phyloP scores from a whole-genome alignment of 2,888 invertebrate genomes.

The Cryptus armator region DNA sequence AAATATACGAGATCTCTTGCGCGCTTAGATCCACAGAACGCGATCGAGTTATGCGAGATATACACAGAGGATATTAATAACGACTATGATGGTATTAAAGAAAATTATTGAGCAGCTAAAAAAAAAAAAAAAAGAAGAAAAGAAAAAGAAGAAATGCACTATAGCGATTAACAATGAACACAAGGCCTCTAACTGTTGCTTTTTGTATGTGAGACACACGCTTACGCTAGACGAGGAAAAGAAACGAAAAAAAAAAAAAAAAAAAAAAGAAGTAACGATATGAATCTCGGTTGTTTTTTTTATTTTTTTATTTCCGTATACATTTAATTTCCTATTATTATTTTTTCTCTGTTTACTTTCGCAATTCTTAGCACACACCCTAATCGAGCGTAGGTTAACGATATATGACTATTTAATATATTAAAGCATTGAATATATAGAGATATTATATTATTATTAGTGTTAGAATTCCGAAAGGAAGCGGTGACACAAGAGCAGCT shows the following conservation, averaged over 20 bases:
- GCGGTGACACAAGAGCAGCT: conserved; percentile 77
- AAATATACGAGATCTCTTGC: conserved; percentile 71
- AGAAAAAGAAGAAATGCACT: conserved; percentile 75
- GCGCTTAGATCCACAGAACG: conserved; percentile 63
- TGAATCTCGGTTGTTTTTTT: conserved; percentile 70
- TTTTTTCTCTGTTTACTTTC: conserved; percentile 57
- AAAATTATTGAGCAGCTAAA: conserved; percentile 61
- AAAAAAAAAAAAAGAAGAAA: conserved; percentile 54
- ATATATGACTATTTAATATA: conserved; percentile 82
- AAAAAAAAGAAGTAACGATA: conserved; percentile 14
- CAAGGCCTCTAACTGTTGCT: conserved; percentile 85
- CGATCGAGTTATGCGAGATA: conserved; percentile 55
- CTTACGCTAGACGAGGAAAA: conserved; percentile 77
- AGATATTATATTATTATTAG: conserved; percentile 76
- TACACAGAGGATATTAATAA: conserved; percentile 68
- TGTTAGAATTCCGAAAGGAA: conserved; percentile 76
- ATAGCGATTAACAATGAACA: conserved; percentile 80
- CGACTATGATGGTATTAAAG: conserved; percentile 64
- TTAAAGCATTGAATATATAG: conserved; percentile 79
- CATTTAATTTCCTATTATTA: conserved; percentile 73
- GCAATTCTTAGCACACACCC: conserved; percentile 68
- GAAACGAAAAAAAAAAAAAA: conserved; percentile 33
- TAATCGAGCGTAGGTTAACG: conserved; percentile 75
- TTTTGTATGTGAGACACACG: conserved; percentile 83
- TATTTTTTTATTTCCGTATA: conserved; percentile 73